Percentiles rank a stretch among this genome's conserved stretches.
phyloP scores from a whole-genome alignment of 2,888 invertebrate species.

The Scaptomyza cyrtandrae region DNA sequence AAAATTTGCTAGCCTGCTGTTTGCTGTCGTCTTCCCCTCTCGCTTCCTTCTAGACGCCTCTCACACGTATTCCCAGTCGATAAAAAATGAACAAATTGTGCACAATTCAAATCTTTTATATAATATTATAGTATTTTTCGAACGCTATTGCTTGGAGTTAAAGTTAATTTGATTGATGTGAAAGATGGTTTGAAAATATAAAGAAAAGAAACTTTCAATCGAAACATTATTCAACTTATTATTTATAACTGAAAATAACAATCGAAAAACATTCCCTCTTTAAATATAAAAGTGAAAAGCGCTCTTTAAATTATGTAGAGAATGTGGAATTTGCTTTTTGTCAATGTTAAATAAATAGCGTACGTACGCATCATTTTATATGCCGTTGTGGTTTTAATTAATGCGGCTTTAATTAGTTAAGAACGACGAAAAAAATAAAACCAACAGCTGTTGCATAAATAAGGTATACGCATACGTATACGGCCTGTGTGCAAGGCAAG shows the following conservation, averaged over 20 bases:
- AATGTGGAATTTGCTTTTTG: constrained; percentile 3
- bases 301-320: constrained; percentile 8
- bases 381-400: constrained; percentile 52
- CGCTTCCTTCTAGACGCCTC: neutral
- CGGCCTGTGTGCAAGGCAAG: neutral
- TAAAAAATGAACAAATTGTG: constrained; percentile 66
- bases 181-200: neutral
- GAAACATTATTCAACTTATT: too few species aligned
- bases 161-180: constrained; percentile 25
- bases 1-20: constrained; percentile 61
- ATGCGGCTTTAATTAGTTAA: constrained; percentile 61
- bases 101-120: constrained; percentile 51
- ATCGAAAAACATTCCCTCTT: neutral
- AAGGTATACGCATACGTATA: constrained; percentile 24
- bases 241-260: neutral
- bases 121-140: too few species aligned
- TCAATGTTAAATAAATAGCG: constrained; percentile 26
- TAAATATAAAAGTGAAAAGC: constrained; percentile 4
- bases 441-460: constrained; percentile 61
- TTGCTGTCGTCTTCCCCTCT: constrained; percentile 11
- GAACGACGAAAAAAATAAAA: constrained; percentile 33
- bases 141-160: too few species aligned
- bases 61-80: constrained; percentile 54
- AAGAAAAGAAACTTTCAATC: too few species aligned
- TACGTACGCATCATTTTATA: constrained; percentile 9